phyloP scores from a whole-genome alignment of 2,113 vertebrate species.

The Meleagris gallopavo region DNA sequence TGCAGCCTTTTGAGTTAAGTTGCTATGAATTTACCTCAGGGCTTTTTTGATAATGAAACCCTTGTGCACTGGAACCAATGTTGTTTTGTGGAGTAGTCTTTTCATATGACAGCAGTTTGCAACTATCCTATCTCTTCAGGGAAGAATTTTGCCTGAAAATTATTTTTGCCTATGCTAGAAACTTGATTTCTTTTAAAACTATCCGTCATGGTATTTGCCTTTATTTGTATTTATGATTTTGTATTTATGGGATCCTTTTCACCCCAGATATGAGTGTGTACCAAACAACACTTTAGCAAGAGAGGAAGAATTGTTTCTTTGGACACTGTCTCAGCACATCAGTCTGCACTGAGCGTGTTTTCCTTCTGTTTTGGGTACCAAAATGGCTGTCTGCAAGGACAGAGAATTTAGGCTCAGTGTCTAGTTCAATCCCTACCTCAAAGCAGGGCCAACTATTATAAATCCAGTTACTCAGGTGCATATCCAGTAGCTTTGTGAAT shows the following conservation, averaged over 20 bases:
- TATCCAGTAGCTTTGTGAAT: not conserved
- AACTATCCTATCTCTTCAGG: not conserved
- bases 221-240: not conserved
- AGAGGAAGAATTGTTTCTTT: not conserved
- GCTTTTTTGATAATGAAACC: not conserved
- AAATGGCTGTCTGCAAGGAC: not conserved
- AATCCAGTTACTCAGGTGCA: not conserved
- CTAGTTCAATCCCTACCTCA: not conserved
- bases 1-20: not conserved
- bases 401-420: not conserved
- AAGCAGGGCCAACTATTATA: not conserved
- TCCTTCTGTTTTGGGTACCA: not conserved
- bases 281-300: not conserved
- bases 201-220: not conserved
- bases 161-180: not conserved
- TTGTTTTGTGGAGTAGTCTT: not conserved
- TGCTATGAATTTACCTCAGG: not conserved
- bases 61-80: not conserved
- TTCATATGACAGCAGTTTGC: not conserved
- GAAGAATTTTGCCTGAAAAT: not conserved
- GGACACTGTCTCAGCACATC: not conserved
- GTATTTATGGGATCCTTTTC: not conserved
- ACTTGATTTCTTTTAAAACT: not conserved
- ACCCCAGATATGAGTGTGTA: not conserved
- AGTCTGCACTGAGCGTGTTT: not conserved